Conservation (phyloP, 2,113 vertebrate genomes). For the Sapajus apella region DNA sequence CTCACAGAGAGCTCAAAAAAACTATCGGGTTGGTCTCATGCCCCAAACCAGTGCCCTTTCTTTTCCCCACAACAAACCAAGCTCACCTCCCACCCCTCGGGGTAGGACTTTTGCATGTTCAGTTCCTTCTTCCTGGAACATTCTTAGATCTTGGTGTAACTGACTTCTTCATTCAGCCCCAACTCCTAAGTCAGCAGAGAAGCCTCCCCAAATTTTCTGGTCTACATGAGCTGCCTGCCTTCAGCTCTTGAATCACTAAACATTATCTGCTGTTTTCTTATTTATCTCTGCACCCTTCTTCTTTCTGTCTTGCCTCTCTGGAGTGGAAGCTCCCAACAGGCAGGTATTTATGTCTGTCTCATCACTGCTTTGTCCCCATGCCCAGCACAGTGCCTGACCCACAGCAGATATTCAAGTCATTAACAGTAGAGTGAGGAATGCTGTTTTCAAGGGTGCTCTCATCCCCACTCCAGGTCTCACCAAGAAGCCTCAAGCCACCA, state of each 20-base stretch:
- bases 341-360: not conserved
- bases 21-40: fast-evolving
- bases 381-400: not conserved
- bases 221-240: not conserved
- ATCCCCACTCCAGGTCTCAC: not conserved
- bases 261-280: not conserved
- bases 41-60: not conserved
- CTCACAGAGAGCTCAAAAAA: not conserved
- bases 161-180: not conserved
- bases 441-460: fast-evolving
- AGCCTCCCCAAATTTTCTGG: not conserved
- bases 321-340: not conserved
- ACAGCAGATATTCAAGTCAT: not conserved
- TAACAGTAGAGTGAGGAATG: not conserved
- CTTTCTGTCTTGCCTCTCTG: not conserved
- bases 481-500: not conserved
- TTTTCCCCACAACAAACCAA: not conserved
- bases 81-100: not conserved
- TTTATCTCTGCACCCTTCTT: not conserved
- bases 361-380: not conserved
- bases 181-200: not conserved
- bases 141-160: not conserved
- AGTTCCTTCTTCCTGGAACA: not conserved
- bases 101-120: not conserved
- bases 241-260: not conserved